Evolutionary conservation across 2,113 vertebrate species (phyloP), one percentile per base, ranked within the genome.

Genomic region (Odocoileus virginianus): DNA sequence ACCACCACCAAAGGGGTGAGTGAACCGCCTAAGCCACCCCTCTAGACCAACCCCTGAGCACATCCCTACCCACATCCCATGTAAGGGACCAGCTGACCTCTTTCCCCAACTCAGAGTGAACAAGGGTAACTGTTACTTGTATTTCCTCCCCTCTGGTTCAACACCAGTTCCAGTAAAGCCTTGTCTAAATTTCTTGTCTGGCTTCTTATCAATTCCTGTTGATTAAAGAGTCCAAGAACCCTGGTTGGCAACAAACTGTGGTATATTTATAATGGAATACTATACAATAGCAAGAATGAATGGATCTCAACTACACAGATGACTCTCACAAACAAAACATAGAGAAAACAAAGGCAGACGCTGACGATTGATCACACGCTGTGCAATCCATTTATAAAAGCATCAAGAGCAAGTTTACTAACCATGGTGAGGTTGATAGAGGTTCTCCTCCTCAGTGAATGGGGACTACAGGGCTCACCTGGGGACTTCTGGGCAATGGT

Each of bases 381-480:
- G 11, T 7, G 3, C 11, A 54, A 45, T 36, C 50, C 58, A 92
- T 14, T 28, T 43, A 54, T 3, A 58, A 3, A 40, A 55, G 45
- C 30, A 54, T 40, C 25, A 40, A 82, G 45, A 76, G 67, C 5
- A 57, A 50, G 52, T 47, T 17, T 17, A 28, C 47, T 60, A 52
- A 21, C 7, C 52, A 3, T 30, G 28, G 16, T 67, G 7, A 36
- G 23, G 15, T 43, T 61, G 40, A 52, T 1, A 36, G 30, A 52
- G 3, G 27, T 27, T 8, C 23, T 43, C n/a, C 16, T 91, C 28
- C 19, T 8, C 74, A 33, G n/a, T 7, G 30, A 0, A 16, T 1
- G 54, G 12, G 58, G 15, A 40, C 43, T 6, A 6, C 6, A 67
- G 36, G 5, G n/a, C n/a, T 19, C 6, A 23, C 4, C 0, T 5